phyloP scores from a whole-genome alignment of 1,140 invertebrate species.

The Palaemon carinicauda region DNA sequence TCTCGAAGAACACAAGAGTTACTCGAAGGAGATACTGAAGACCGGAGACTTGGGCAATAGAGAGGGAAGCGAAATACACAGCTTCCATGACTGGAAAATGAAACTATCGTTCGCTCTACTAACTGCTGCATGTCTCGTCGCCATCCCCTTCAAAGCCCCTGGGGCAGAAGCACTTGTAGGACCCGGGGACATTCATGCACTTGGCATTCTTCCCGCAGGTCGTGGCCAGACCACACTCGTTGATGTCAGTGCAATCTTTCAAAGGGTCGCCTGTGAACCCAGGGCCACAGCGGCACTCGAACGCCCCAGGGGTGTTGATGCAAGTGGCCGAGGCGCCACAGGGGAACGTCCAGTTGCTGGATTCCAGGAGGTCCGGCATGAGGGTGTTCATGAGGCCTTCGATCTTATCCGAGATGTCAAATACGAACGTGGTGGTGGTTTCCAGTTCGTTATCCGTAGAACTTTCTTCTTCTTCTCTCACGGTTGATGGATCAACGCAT shows the following conservation, averaged over 20 bases:
- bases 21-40: not conserved
- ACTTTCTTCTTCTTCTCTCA: not conserved
- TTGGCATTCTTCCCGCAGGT: slow-evolving; percentile 65
- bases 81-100: too few species aligned
- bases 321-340: slow-evolving; percentile 89
- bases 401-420: not conserved
- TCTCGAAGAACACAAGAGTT: too few species aligned
- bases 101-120: slow-evolving; percentile 66
- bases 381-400: slow-evolving; percentile 66
- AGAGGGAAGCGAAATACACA: not conserved
- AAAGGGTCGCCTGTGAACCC: slow-evolving; percentile 72
- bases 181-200: slow-evolving; percentile 66
- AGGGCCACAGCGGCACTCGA: slow-evolving; percentile 77
- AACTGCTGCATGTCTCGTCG: slow-evolving; percentile 79
- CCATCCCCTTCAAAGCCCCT: slow-evolving; percentile 70
- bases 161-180: slow-evolving; percentile 66
- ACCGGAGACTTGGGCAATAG: not conserved
- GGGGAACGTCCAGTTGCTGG: slow-evolving; percentile 64
- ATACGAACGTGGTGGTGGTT: not conserved
- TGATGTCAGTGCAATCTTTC: slow-evolving; percentile 71
- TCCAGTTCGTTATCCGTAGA: not conserved
- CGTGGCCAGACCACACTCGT: slow-evolving; percentile 70
- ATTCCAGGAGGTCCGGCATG: slow-evolving; percentile 80
- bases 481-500: slow-evolving; percentile 50
- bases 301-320: slow-evolving; percentile 80